These are phyloP conservation scores for Drosophila subquinaria DNA, from an alignment of 2,888 invertebrate species.

Conservation along the genomic window DNA sequence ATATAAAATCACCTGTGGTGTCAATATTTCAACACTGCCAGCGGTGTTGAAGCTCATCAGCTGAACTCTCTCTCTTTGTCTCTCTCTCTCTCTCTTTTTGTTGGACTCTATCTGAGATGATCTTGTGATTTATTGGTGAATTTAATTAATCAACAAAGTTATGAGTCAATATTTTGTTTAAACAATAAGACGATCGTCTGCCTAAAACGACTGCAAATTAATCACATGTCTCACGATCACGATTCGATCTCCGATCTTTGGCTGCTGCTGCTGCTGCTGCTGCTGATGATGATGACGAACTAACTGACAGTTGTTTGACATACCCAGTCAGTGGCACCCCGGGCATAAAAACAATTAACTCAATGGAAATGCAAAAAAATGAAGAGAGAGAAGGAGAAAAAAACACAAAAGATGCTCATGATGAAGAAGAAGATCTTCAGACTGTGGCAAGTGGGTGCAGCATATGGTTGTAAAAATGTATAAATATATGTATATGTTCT, in stretches of 20 bases:
- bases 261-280: slow-evolving; percentile 24
- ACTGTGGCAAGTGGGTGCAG: slow-evolving; percentile 73
- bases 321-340: slow-evolving; percentile 77
- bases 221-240: slow-evolving; percentile 71
- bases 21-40: slow-evolving; percentile 82
- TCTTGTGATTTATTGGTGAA: slow-evolving; percentile 75
- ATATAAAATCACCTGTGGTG: slow-evolving; percentile 81
- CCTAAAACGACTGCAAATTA: slow-evolving; percentile 74
- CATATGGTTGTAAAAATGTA: slow-evolving; percentile 59
- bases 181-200: slow-evolving; percentile 62
- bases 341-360: slow-evolving; percentile 75
- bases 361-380: slow-evolving; percentile 70
- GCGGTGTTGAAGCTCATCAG: slow-evolving; percentile 78
- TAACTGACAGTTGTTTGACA: slow-evolving; percentile 81
- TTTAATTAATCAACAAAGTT: slow-evolving; percentile 79
- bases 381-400: slow-evolving; percentile 28
- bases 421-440: slow-evolving; percentile 34
- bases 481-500: slow-evolving; percentile 22
- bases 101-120: slow-evolving; percentile 28
- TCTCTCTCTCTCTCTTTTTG: slow-evolving; percentile 11
- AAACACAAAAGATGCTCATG: slow-evolving; percentile 3
- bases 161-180: slow-evolving; percentile 78
- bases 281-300: slow-evolving; percentile 72
- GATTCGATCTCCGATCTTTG: slow-evolving; percentile 44
- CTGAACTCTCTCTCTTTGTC: slow-evolving; percentile 20